These are phyloP conservation scores for Cheilosia pagana DNA, from an alignment of 2,888 invertebrate genomes.

Conservation along the genomic window DNA sequence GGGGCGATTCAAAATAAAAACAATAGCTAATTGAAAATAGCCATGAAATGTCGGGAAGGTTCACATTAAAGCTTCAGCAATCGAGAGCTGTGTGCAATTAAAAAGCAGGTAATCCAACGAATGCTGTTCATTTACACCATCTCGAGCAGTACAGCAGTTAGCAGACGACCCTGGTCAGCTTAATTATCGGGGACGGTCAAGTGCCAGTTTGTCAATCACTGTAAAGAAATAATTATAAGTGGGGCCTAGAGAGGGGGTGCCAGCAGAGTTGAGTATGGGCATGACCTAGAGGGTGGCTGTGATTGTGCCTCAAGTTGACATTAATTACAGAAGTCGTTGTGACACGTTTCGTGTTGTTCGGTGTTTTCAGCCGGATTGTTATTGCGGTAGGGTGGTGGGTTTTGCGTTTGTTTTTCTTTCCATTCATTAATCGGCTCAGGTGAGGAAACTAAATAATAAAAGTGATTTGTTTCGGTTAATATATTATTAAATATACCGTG, in stretches of 20 bases:
- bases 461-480: constrained; percentile 17
- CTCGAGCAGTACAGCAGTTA: background rate
- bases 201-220: constrained; percentile 80
- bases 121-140: constrained; percentile 60
- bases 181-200: constrained; percentile 69
- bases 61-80: constrained; percentile 36
- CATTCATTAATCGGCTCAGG: background rate
- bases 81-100: constrained; percentile 56
- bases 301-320: constrained; percentile 59
- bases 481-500: background rate
- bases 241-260: constrained; percentile 23
- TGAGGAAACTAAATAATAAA: constrained; percentile 19
- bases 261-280: constrained; percentile 9
- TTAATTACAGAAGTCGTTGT: constrained; percentile 67
- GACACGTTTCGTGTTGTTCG: constrained; percentile 56
- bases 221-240: constrained; percentile 68
- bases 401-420: background rate
- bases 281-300: constrained; percentile 1
- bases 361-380: constrained; percentile 21
- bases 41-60: constrained; percentile 46
- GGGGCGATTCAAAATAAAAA: background rate
- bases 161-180: constrained; percentile 24
- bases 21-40: constrained; percentile 65
- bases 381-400: constrained; percentile 9
- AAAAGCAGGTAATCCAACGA: constrained; percentile 51